These are phyloP conservation scores for Diarsia mendica DNA, from an alignment of 2,888 invertebrate genomes.

Conservation along the genomic window DNA sequence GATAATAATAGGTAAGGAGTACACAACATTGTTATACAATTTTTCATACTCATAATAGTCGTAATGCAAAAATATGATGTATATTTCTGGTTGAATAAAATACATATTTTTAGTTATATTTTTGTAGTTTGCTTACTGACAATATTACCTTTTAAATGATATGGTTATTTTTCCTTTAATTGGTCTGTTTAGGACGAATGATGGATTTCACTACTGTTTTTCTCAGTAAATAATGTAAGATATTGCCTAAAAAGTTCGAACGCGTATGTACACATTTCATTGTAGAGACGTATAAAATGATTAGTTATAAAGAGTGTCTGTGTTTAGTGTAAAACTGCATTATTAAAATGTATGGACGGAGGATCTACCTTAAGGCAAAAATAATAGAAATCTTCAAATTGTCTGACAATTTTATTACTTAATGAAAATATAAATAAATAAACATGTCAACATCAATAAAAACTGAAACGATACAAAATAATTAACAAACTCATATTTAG, in stretches of 20 bases:
- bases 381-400: conserved; percentile 51
- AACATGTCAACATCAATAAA: conserved; percentile 74
- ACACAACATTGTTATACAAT: background rate
- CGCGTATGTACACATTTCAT: no score
- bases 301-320: no score
- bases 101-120: background rate
- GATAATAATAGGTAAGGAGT: conserved; percentile 43
- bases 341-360: no score
- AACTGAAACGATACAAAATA: conserved; percentile 57
- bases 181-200: background rate
- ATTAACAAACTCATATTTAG: conserved; percentile 59
- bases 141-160: background rate
- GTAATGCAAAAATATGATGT: conserved; percentile 5
- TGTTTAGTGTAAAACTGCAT: no score
- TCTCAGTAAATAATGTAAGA: no score
- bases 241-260: no score
- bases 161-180: background rate
- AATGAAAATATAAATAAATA: conserved; percentile 74
- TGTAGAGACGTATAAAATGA: no score
- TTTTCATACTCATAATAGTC: background rate
- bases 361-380: background rate
- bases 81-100: conserved; percentile 14
- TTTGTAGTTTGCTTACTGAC: background rate
- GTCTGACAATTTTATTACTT: conserved; percentile 74
- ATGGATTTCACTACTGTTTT: no score